These are phyloP conservation scores for Ctenosaura bakeri DNA, from an alignment of 2,797 vertebrate species.

Conservation along the genomic window DNA sequence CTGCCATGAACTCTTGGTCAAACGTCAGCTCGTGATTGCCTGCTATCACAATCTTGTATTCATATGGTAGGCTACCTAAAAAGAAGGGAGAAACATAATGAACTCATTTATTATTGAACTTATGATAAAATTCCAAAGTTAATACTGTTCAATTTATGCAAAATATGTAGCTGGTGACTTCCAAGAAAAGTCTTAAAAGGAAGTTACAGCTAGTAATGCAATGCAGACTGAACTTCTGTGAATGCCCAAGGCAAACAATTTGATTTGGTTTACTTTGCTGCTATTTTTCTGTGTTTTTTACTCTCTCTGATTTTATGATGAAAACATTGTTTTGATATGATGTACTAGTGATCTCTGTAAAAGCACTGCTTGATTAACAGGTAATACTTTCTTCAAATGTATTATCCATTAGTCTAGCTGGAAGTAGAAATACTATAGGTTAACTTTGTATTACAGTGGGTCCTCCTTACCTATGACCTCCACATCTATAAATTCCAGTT, in stretches of 20 bases:
- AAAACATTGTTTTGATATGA: neutral
- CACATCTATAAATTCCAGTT: too few relatives aligned
- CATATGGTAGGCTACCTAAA: slow-evolving; percentile 93
- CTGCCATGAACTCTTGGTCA: slow-evolving; percentile 98
- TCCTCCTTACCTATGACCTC: too few relatives aligned
- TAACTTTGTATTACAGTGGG: too few relatives aligned
- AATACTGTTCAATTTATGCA: neutral
- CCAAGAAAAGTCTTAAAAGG: neutral
- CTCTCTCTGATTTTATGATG: neutral
- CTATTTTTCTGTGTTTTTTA: neutral
- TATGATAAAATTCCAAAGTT: neutral
- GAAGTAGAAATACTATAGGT: too few relatives aligned
- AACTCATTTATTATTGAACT: slow-evolving; percentile 54
- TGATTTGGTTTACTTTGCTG: neutral
- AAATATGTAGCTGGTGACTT: neutral
- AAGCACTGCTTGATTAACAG: too few relatives aligned
- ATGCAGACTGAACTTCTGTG: neutral
- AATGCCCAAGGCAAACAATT: neutral
- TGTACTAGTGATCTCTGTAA: too few relatives aligned
- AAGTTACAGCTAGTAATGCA: neutral
- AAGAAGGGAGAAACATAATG: slow-evolving; percentile 64
- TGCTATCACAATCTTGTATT: slow-evolving; percentile 96
- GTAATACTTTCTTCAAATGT: too few relatives aligned
- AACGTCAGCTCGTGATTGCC: slow-evolving; percentile 98
- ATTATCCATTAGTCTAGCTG: too few relatives aligned